phyloP scores from a whole-genome alignment of 2,888 invertebrate genomes.

The Deilephila porcellus region DNA sequence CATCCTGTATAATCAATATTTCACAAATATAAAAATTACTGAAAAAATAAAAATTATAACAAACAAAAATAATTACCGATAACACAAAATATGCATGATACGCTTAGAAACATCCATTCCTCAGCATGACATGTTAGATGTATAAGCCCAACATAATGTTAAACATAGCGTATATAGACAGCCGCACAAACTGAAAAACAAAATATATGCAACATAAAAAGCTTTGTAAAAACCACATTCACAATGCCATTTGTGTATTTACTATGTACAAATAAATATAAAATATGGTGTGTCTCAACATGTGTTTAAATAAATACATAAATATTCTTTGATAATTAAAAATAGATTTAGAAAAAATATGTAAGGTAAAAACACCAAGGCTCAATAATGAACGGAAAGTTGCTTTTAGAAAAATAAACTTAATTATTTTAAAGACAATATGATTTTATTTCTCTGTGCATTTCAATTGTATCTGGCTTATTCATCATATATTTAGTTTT shows the following conservation, averaged over 20 bases:
- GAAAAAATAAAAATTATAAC: slow-evolving; percentile 18
- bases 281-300: too few relatives aligned
- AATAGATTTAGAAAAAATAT: too few relatives aligned
- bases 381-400: too few relatives aligned
- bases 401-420: too few relatives aligned
- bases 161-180: slow-evolving; percentile 41
- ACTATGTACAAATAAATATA: background rate
- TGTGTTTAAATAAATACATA: background rate
- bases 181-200: slow-evolving; percentile 51
- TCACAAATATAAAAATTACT: background rate
- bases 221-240: slow-evolving; percentile 33
- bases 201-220: slow-evolving; percentile 46
- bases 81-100: slow-evolving; percentile 27
- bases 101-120: slow-evolving; percentile 37
- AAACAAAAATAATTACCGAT: slow-evolving; percentile 36
- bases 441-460: too few relatives aligned
- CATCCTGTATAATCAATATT: too few relatives aligned
- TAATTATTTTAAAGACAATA: too few relatives aligned
- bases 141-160: slow-evolving; percentile 49
- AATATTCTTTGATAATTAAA: background rate
- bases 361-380: too few relatives aligned
- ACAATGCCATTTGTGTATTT: slow-evolving; percentile 1
- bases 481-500: too few relatives aligned
- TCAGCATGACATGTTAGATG: slow-evolving; percentile 34
- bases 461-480: too few relatives aligned